A percentile compares a stretch with the other conserved stretches of the same genome.
phyloP scores from a whole-genome alignment of 2,888 invertebrate genomes.

The Tiliacea aurago region DNA sequence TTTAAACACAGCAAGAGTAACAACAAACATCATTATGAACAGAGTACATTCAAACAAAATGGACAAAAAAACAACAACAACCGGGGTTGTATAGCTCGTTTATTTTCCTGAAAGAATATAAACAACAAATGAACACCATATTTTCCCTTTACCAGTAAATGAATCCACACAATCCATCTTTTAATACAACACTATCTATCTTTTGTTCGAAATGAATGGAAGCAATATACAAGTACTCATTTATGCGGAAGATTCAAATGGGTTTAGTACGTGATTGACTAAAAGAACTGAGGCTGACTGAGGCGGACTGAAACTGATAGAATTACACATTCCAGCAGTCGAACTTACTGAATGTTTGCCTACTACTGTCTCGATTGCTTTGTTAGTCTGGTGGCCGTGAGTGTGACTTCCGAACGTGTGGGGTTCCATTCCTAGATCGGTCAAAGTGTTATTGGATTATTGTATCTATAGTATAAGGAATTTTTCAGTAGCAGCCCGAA shows the following conservation, averaged over 20 bases:
- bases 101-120: conserved; percentile 13
- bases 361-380: too few species aligned
- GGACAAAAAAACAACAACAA: neutral
- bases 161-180: conserved; percentile 33
- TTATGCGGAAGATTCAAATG: conserved; percentile 60
- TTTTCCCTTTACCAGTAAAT: conserved; percentile 17
- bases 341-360: neutral
- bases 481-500: neutral
- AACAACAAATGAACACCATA: conserved; percentile 20
- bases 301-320: conserved; percentile 18
- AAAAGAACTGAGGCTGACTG: conserved; percentile 13
- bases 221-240: conserved; percentile 45
- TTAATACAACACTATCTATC: conserved; percentile 39
- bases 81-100: neutral
- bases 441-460: neutral
- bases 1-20: too few species aligned
- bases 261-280: conserved; percentile 51
- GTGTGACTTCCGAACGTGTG: neutral
- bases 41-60: neutral
- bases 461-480: neutral
- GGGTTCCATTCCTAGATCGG: neutral
- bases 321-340: conserved; percentile 18
- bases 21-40: neutral
- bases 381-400: neutral
- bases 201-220: conserved; percentile 38